Conservation (phyloP, 1,140 invertebrate genomes). For the honey bee (Apis mellifera) region DNA sequence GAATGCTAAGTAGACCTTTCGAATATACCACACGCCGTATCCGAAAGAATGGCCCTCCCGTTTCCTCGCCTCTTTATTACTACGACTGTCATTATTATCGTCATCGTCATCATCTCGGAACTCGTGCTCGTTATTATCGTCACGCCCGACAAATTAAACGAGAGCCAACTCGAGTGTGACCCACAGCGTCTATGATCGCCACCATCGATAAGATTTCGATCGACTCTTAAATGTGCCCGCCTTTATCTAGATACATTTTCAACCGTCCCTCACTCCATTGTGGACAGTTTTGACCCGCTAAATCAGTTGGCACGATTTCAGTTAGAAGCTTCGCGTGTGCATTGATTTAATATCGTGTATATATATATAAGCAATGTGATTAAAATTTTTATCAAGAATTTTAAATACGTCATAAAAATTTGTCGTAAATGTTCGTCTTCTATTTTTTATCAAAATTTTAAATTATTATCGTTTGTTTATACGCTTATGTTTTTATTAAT, state of each 20-base stretch:
- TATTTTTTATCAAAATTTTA: slow-evolving; percentile 9
- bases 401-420: not conserved
- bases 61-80: slow-evolving; percentile 31
- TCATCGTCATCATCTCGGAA: slow-evolving; percentile 36
- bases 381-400: not conserved
- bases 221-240: slow-evolving; percentile 50
- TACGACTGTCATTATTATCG: slow-evolving; percentile 51
- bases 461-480: slow-evolving; percentile 62
- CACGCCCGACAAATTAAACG: slow-evolving; percentile 59
- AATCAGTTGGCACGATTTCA: not conserved
- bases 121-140: slow-evolving; percentile 39
- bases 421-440: no score
- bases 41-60: slow-evolving; percentile 43
- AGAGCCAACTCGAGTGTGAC: slow-evolving; percentile 54
- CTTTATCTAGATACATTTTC: slow-evolving; percentile 35
- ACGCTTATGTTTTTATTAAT: slow-evolving; percentile 30
- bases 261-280: not conserved
- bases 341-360: not conserved
- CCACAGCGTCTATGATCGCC: slow-evolving; percentile 45
- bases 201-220: slow-evolving; percentile 63
- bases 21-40: slow-evolving; percentile 71
- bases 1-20: slow-evolving; percentile 81
- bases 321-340: not conserved
- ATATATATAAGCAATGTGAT: not conserved
- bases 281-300: not conserved